Conservation (phyloP, 2,888 invertebrate genomes). For the Resseliella maxima region DNA sequence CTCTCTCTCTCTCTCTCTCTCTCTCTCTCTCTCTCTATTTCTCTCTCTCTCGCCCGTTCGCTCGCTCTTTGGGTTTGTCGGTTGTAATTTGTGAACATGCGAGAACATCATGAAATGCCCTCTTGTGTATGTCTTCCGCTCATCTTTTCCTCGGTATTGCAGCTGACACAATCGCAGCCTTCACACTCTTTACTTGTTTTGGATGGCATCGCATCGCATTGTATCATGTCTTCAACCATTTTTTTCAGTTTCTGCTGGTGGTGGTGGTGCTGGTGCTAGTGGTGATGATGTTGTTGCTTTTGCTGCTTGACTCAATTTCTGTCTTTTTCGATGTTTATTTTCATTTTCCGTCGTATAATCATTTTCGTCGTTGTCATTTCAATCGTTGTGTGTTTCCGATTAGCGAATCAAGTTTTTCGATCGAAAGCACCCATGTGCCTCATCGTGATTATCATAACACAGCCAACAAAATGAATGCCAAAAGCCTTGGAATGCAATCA, state of each 20-base stretch:
- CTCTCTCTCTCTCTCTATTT: too few species aligned
- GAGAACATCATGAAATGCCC: neutral
- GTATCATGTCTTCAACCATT: neutral
- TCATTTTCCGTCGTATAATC: neutral
- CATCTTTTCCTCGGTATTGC: too few species aligned
- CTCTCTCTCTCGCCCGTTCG: too few species aligned
- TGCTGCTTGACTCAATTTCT: neutral
- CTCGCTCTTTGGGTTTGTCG: too few species aligned
- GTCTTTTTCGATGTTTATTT: conserved; percentile 36
- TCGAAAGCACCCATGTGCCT: conserved; percentile 44
- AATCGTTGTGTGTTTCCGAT: conserved; percentile 50
- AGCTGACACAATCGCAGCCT: neutral
- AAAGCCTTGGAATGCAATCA: neutral
- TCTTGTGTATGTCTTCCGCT: too few species aligned
- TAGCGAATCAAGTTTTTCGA: conserved; percentile 43
- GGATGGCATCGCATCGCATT: neutral
- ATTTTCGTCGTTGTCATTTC: conserved; percentile 24
- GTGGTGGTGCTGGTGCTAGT: too few species aligned
- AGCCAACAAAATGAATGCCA: neutral
- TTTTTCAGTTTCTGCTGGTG: too few species aligned
- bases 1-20: too few species aligned
- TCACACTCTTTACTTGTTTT: neutral
- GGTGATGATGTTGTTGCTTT: neutral
- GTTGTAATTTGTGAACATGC: too few species aligned
- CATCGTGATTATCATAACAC: conserved; percentile 22